Evolutionary conservation across 1,140 invertebrate genomes (phyloP).

Genomic region (Hycleus cichorii): DNA sequence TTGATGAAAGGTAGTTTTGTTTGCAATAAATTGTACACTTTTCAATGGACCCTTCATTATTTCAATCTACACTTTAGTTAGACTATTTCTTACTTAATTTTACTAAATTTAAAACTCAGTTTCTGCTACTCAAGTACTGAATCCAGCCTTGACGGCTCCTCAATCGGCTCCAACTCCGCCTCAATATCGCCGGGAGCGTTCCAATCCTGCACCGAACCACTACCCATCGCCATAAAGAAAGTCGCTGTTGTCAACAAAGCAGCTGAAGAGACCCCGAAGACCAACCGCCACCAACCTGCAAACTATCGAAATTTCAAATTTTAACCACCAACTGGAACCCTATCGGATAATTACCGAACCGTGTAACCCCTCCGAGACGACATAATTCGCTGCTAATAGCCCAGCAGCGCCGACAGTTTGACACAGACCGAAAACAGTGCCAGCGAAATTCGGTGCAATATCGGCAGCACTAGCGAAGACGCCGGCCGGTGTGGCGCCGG

Average conservation of each 20-base stretch:
- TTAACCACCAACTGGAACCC: neutral
- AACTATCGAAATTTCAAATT: slow-evolving; percentile 36
- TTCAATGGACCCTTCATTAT: too few relatives aligned
- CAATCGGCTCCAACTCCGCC: slow-evolving; percentile 30
- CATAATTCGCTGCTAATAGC: slow-evolving; percentile 51
- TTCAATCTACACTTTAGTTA: too few relatives aligned
- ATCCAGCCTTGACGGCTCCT: slow-evolving; percentile 37
- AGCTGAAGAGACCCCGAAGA: slow-evolving; percentile 50
- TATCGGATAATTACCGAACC: slow-evolving; percentile 45
- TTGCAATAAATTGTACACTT: too few relatives aligned
- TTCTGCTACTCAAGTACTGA: slow-evolving; percentile 34
- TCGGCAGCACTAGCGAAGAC: slow-evolving; percentile 51
- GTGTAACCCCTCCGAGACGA: slow-evolving; percentile 51
- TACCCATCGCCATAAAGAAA: slow-evolving; percentile 50
- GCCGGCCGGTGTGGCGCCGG: slow-evolving; percentile 51
- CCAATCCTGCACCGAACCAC: slow-evolving; percentile 52
- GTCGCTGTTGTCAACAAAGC: slow-evolving; percentile 47
- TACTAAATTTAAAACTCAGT: neutral
- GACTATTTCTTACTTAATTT: neutral
- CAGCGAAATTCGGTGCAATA: slow-evolving; percentile 47
- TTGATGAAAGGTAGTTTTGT: too few relatives aligned
- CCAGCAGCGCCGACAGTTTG: slow-evolving; percentile 52
- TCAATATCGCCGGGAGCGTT: slow-evolving; percentile 37
- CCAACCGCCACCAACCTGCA: slow-evolving; percentile 51
- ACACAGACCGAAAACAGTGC: slow-evolving; percentile 51